Percentiles rank a stretch among this genome's conserved stretches.
Conservation (phyloP, 2,113 vertebrate genomes). For the Speoplatyrhinus poulsoni region DNA sequence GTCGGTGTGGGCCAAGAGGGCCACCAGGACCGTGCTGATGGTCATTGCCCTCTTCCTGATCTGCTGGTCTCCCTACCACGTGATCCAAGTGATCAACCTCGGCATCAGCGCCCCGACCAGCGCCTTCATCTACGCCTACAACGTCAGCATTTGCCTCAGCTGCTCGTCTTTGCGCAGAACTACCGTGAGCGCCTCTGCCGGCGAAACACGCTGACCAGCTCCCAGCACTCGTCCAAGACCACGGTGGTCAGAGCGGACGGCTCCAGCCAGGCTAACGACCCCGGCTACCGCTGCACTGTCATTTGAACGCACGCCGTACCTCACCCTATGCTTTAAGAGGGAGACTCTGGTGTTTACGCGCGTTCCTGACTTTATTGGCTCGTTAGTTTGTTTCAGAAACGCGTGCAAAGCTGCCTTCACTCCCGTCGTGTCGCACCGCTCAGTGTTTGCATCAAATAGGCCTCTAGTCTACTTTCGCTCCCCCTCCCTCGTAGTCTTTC, state of each 20-base stretch:
- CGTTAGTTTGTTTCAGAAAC: no score
- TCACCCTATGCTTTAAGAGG: no score
- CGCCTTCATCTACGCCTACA: conserved; percentile 77
- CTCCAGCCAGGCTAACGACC: conserved; percentile 57
- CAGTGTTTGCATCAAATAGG: no score
- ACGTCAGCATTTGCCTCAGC: conserved; percentile 82
- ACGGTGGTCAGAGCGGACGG: conserved; percentile 72
- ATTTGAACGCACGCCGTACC: conserved; percentile 42
- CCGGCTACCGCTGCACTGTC: conserved; percentile 58
- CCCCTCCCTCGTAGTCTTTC: no score
- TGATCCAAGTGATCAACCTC: conserved; percentile 81
- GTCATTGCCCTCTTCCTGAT: conserved; percentile 79
- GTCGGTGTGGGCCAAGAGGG: conserved; percentile 76
- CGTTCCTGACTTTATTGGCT: no score
- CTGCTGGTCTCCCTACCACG: conserved; percentile 84
- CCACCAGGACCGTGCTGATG: conserved; percentile 82
- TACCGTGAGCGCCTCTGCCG: conserved; percentile 79
- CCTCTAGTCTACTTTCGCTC: no score
- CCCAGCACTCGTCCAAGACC: conserved; percentile 70
- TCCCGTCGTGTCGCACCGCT: no score
- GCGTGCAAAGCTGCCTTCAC: no score
- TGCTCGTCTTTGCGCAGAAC: conserved; percentile 81
- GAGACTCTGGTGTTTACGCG: no score
- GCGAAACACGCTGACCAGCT: conserved; percentile 39
- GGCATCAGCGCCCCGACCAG: conserved; percentile 70